phyloP scores from a whole-genome alignment of 1,140 invertebrate genomes.

The Drosophila orosa region DNA sequence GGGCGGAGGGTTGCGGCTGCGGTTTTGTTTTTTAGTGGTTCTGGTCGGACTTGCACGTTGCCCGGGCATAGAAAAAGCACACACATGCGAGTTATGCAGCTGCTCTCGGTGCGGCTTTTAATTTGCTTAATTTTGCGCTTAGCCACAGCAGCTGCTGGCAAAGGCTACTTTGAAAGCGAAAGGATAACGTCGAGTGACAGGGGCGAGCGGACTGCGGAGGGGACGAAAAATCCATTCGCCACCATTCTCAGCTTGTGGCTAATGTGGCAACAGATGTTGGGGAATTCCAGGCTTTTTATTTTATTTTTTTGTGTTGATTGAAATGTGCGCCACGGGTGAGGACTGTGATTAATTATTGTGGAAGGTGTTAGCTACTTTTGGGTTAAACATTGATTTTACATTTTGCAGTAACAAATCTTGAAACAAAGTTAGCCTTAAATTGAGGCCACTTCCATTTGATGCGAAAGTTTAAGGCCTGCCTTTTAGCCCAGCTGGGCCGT shows the following conservation, averaged over 20 bases:
- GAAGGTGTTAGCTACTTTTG: slow-evolving; percentile 3
- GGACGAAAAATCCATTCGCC: slow-evolving; percentile 1
- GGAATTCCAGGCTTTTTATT: slow-evolving; percentile 10
- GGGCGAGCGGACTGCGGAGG: slow-evolving; percentile 9
- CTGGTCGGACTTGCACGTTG: slow-evolving; percentile 21
- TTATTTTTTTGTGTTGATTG: slow-evolving; percentile 45
- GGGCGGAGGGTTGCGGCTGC: slow-evolving; percentile 42
- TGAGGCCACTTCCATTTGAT: not conserved
- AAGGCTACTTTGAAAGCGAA: slow-evolving; percentile 64
- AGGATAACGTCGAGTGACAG: slow-evolving; percentile 23
- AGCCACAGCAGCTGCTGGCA: slow-evolving; percentile 65
- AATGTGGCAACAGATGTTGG: slow-evolving; percentile 75
- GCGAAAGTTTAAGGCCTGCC: not conserved
- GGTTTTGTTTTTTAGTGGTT: slow-evolving; percentile 49
- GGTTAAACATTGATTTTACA: not conserved
- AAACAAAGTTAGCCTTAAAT: not conserved
- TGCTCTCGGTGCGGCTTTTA: slow-evolving; percentile 73
- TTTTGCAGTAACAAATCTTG: not conserved
- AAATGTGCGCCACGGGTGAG: slow-evolving; percentile 27
- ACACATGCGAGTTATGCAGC: slow-evolving; percentile 68
- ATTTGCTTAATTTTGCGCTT: slow-evolving; percentile 82
- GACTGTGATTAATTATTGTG: slow-evolving; percentile 44
- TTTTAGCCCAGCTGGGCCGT: slow-evolving; percentile 13
- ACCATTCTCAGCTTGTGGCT: slow-evolving; percentile 45
- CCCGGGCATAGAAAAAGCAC: slow-evolving; percentile 39